These are phyloP conservation scores for Nephrotoma guestfalica DNA, from an alignment of 2,888 invertebrate species.

Conservation along the genomic window DNA sequence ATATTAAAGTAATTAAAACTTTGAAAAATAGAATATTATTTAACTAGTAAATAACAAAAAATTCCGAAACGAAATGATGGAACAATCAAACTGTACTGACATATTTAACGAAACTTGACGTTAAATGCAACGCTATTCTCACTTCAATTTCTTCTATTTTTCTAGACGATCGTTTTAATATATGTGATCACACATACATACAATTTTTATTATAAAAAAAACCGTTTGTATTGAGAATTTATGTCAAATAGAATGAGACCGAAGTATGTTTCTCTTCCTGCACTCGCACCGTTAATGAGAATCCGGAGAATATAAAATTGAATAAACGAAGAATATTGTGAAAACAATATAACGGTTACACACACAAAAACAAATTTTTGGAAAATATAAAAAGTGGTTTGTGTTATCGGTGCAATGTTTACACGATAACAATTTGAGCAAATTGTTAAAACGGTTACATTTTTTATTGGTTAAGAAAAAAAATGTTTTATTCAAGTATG, in stretches of 20 bases:
- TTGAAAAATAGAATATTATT: neutral
- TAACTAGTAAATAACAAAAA: neutral
- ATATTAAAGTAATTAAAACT: neutral
- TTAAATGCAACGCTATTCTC: neutral
- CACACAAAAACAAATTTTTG: too few species aligned
- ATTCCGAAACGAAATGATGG: neutral
- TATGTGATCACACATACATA: neutral
- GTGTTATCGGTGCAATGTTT: neutral
- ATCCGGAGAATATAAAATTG: too few species aligned
- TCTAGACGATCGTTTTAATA: neutral
- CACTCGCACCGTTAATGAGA: too few species aligned
- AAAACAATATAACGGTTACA: too few species aligned
- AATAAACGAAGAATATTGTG: too few species aligned
- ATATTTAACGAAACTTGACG: neutral
- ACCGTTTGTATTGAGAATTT: neutral
- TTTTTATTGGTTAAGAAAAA: neutral
- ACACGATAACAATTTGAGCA: neutral
- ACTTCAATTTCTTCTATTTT: neutral
- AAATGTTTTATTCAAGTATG: neutral
- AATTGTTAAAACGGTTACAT: neutral
- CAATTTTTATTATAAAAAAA: neutral
- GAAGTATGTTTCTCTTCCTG: too few species aligned
- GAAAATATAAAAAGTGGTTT: too few species aligned
- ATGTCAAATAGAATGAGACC: too few species aligned
- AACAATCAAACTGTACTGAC: neutral